Percentiles rank a stretch among this genome's conserved stretches.
These are phyloP conservation scores for Desmophyllum pertusum DNA, from an alignment of 92 coral and sea anemone genomes.

Conservation along the genomic window DNA sequence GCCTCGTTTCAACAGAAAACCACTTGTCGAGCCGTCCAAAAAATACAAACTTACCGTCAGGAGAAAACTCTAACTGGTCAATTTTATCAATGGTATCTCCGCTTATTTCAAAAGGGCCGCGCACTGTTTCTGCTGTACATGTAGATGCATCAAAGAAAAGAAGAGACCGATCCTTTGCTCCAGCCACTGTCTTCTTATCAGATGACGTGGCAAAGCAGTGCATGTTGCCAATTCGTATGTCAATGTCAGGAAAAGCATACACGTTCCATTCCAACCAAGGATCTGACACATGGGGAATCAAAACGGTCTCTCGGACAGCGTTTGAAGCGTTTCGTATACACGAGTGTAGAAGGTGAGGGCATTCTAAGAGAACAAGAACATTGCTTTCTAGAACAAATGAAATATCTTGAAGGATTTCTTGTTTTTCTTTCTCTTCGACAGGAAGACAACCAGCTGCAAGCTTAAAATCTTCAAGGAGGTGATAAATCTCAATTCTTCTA, in stretches of 20 bases:
- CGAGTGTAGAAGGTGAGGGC: slow-evolving; percentile 16
- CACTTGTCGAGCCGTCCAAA: slow-evolving; percentile 29
- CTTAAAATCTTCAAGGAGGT: slow-evolving; percentile 4
- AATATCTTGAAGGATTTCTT: not conserved
- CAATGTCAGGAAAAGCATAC: too few relatives aligned
- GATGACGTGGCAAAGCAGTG: slow-evolving; percentile 2
- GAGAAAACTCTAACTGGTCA: slow-evolving; percentile 25
- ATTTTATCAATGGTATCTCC: not conserved
- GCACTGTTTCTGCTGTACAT: not conserved
- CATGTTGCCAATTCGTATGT: not conserved
- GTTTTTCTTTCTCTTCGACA: not conserved
- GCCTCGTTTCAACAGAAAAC: slow-evolving; percentile 30
- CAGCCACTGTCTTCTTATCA: slow-evolving; percentile 9
- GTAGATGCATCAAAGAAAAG: not conserved
- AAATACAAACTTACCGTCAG: slow-evolving; percentile 36
- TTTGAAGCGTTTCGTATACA: not conserved
- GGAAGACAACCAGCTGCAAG: not conserved
- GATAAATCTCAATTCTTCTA: not conserved
- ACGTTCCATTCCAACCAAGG: not conserved
- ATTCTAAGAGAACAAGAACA: not conserved
- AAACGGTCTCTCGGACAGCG: not conserved
- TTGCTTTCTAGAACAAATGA: not conserved
- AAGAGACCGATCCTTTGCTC: not conserved
- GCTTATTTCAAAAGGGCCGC: not conserved
- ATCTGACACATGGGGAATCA: not conserved